Base-by-base conservation (phyloP, 2,888 invertebrate genomes). In the Dione juno region DNA sequence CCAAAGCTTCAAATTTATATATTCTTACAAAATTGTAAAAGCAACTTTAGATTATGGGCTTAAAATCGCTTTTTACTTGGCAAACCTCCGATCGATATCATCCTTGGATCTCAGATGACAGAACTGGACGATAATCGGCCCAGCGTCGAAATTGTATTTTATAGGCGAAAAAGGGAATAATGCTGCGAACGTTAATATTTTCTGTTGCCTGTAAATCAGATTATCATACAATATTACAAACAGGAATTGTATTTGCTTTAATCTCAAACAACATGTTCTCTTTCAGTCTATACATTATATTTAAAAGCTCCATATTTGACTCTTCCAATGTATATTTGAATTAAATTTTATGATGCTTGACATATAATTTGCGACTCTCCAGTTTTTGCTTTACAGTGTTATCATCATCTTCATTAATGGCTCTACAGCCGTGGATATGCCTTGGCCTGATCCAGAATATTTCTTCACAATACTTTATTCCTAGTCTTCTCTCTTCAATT, bases 91-190 rank as follows among this genome's bases (percentile, higher is more conserved):
- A 69, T 69, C 68, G 43, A 69, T 69, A 69, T 37, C 37, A 48
- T 21, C n/a, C 63, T 35, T 69, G 54, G 54, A 69, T 69, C 45
- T 69, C 68, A 54, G 45, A 43, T 69, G 68, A 64, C 63, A 69
- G 37, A 48, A 63, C 68, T 67, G 63, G 37, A 43, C 43, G 63
- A 64, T 64, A 64, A 64, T 54, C 63, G 54, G 45, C 63, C 63
- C 19, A 37, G 48, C 40, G 64, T 19, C 19, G 14, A 69, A 69
- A 64, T 57, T 40, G 64, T 69, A 54, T 69, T 69, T 69, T 64
- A 63, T 54, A 41, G 54, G 37, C 21, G 52, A 68, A 53, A 67
- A 53, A 13, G 43, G 19, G 16, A 64, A 54, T 63, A 53, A 61
- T 35, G 40, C 16, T 16, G 43, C 52, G 14, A 52, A 61, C 41